phyloP scores from a whole-genome alignment of 1,140 invertebrate genomes.

The Anastrepha ludens region DNA sequence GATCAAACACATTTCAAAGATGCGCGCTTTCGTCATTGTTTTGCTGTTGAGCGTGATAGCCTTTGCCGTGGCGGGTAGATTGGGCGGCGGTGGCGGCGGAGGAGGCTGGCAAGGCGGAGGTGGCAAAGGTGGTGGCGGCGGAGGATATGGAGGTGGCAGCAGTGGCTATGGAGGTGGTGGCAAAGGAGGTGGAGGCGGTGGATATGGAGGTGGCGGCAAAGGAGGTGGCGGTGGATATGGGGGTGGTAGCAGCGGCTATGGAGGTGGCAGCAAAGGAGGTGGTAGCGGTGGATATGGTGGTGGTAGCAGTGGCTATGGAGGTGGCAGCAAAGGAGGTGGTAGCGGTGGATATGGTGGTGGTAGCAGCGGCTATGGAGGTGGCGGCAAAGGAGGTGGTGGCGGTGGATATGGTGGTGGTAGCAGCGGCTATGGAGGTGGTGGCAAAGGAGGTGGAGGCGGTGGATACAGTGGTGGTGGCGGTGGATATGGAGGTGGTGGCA shows the following conservation, averaged over 20 bases:
- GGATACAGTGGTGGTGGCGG: conserved; percentile 53
- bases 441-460: neutral
- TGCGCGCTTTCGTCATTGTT: conserved; percentile 50
- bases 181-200: conserved; percentile 56
- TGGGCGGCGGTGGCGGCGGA: conserved; percentile 29
- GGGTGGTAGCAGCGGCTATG: conserved; percentile 17
- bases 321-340: conserved; percentile 58
- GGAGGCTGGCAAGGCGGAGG: conserved; percentile 57
- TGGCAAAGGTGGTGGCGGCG: conserved; percentile 54
- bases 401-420: conserved; percentile 56
- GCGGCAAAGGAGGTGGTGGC: conserved; percentile 58
- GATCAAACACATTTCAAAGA: conserved; percentile 17
- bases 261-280: neutral
- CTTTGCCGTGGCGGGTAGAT: conserved; percentile 57
- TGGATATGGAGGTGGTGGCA: conserved; percentile 56
- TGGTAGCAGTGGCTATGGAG: conserved; percentile 41
- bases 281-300: conserved; percentile 28
- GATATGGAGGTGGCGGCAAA: conserved; percentile 55
- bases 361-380: conserved; percentile 52
- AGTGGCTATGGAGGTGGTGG: conserved; percentile 5
- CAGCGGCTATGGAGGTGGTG: neutral
- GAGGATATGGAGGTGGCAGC: conserved; percentile 55
- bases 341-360: conserved; percentile 55
- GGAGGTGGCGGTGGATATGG: conserved; percentile 59
- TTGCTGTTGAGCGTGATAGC: conserved; percentile 20